phyloP scores from a whole-genome alignment of 2,797 vertebrate genomes.

The Ispidina lecontei region DNA sequence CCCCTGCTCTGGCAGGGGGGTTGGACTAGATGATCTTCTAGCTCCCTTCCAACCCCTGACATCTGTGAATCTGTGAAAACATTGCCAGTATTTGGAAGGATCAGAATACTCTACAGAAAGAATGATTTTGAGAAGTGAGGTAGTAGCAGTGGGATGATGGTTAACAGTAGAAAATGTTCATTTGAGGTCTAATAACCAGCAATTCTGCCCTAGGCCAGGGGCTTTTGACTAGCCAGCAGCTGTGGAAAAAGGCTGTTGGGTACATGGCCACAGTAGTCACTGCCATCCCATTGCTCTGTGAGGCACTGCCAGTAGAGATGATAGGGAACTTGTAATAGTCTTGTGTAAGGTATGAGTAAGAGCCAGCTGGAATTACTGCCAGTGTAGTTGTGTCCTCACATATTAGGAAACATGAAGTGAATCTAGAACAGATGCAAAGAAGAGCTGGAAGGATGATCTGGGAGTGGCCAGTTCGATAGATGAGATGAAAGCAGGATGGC shows the following conservation, averaged over 20 bases:
- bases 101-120: not conserved
- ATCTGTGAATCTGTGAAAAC: not conserved
- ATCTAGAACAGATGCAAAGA: not conserved
- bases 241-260: not conserved
- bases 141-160: not conserved
- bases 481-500: not conserved
- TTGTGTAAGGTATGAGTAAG: not conserved
- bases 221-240: not conserved
- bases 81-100: rapidly evolving
- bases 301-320: not conserved
- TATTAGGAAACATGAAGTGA: not conserved
- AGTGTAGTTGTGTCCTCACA: not conserved
- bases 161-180: not conserved
- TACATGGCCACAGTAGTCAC: not conserved
- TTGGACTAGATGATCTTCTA: too few relatives aligned
- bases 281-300: rapidly evolving
- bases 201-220: not conserved
- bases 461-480: not conserved
- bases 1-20: too few relatives aligned
- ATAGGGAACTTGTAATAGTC: not conserved
- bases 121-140: not conserved
- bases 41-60: too few relatives aligned
- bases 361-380: not conserved
- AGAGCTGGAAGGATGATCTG: not conserved
- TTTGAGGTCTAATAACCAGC: not conserved